Evolutionary conservation across 2,888 invertebrate genomes (phyloP).

Genomic region (Xylota sylvarum): DNA sequence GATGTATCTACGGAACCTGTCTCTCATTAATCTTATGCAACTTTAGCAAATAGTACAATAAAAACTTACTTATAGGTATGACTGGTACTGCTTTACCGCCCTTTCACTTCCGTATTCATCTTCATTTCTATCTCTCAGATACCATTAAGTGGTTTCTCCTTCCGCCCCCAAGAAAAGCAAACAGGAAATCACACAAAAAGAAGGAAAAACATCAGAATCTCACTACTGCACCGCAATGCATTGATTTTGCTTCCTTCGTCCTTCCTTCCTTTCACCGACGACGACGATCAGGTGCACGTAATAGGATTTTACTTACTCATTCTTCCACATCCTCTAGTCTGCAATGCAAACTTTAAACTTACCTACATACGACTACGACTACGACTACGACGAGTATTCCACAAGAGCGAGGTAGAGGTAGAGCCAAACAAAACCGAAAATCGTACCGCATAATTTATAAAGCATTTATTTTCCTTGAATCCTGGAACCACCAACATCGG

Average conservation of each 20-base stretch:
- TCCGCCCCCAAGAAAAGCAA: background rate
- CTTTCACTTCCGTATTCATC: slow-evolving; percentile 2
- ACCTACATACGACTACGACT: background rate
- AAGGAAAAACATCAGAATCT: slow-evolving; percentile 15
- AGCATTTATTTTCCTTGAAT: slow-evolving; percentile 52
- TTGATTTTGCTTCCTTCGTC: slow-evolving; percentile 35
- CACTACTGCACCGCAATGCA: slow-evolving; percentile 25
- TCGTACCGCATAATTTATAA: slow-evolving; percentile 57
- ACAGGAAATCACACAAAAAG: slow-evolving; percentile 37
- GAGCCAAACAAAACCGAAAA: slow-evolving; percentile 30
- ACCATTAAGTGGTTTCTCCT: slow-evolving; percentile 4
- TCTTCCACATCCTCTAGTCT: slow-evolving; percentile 4
- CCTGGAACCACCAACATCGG: slow-evolving; percentile 37
- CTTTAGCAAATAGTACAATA: slow-evolving; percentile 8
- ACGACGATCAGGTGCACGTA: slow-evolving; percentile 53
- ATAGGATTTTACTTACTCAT: slow-evolving; percentile 42
- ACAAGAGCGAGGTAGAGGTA: background rate
- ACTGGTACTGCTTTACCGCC: background rate
- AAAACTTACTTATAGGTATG: background rate
- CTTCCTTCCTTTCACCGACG: background rate
- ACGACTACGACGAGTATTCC: background rate
- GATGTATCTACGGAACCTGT: background rate
- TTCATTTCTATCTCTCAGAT: background rate
- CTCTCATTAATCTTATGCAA: background rate
- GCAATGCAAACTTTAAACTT: slow-evolving; percentile 21